phyloP scores from a whole-genome alignment of 2,888 invertebrate genomes.

The Lamproptera curius region DNA sequence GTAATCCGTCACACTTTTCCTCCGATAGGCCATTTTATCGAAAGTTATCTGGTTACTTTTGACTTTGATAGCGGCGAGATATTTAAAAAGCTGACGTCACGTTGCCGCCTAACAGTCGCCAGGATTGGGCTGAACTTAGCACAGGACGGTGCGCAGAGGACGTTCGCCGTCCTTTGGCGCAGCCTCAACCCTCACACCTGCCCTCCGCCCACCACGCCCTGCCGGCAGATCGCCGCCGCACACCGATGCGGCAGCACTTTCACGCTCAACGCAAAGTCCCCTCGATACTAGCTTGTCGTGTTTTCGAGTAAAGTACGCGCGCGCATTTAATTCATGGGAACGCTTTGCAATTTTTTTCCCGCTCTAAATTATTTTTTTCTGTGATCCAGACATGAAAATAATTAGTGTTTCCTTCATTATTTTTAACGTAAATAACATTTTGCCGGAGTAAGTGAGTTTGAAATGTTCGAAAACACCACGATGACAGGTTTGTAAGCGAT shows the following conservation, averaged over 20 bases:
- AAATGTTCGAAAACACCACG: neutral
- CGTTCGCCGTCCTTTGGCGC: constrained; percentile 34
- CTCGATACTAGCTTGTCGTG: constrained; percentile 7
- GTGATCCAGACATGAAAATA: neutral
- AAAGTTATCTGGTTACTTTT: neutral
- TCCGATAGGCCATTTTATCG: too few species aligned
- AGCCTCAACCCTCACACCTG: constrained; percentile 31
- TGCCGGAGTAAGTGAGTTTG: neutral
- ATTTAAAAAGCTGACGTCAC: constrained; percentile 34
- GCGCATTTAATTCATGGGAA: neutral
- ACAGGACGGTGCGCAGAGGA: constrained; percentile 39
- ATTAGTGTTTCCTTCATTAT: neutral
- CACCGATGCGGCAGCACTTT: constrained; percentile 17
- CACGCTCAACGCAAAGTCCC: constrained; percentile 13
- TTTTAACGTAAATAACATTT: neutral
- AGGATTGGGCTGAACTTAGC: constrained; percentile 33
- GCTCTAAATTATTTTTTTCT: too few species aligned
- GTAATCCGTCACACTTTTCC: too few species aligned
- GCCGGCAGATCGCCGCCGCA: constrained; percentile 29
- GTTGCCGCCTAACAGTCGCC: constrained; percentile 43
- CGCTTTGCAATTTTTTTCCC: too few species aligned
- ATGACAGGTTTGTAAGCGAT: constrained; percentile 9
- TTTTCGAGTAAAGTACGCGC: constrained; percentile 1
- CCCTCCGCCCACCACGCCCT: constrained; percentile 32
- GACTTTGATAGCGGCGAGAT: neutral